phyloP scores from a whole-genome alignment of 2,888 invertebrate genomes.

The Tenthredo livida region DNA sequence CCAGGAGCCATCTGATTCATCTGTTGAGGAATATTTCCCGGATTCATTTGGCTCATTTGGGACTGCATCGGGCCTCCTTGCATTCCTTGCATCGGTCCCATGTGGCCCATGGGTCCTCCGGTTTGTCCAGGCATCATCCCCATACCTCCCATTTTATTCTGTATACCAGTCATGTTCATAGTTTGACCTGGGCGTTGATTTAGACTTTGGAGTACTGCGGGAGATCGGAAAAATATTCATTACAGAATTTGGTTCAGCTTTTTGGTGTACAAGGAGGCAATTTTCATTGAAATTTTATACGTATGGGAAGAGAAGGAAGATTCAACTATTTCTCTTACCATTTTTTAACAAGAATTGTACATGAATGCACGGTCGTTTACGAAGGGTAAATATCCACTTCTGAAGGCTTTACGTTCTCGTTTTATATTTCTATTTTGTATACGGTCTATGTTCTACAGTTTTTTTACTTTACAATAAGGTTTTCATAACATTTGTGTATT shows the following conservation, averaged over 20 bases:
- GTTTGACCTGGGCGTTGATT: constrained; percentile 84
- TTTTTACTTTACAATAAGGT: no score
- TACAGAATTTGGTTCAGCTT: background rate
- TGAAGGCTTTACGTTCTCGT: background rate
- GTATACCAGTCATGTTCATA: constrained; percentile 81
- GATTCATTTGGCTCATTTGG: constrained; percentile 77
- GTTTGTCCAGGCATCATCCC: constrained; percentile 78
- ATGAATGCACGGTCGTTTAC: background rate
- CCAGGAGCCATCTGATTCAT: constrained; percentile 73
- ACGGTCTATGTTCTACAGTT: no score
- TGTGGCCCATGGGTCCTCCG: constrained; percentile 77
- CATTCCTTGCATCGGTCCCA: constrained; percentile 80
- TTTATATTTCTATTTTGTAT: background rate
- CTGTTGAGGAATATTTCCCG: constrained; percentile 74
- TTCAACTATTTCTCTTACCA: background rate
- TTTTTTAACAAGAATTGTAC: background rate
- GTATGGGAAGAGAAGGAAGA: background rate
- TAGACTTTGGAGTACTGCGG: constrained; percentile 85
- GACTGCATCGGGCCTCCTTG: constrained; percentile 79
- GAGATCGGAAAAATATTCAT: constrained; percentile 46
- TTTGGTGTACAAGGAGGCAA: background rate
- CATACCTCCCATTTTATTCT: constrained; percentile 80
- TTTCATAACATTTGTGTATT: no score
- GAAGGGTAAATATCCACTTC: background rate
- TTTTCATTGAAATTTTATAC: background rate